phyloP scores from a whole-genome alignment of 30 jellyfish, hydroid and myxozoan species.

The Aurelia sp. region DNA sequence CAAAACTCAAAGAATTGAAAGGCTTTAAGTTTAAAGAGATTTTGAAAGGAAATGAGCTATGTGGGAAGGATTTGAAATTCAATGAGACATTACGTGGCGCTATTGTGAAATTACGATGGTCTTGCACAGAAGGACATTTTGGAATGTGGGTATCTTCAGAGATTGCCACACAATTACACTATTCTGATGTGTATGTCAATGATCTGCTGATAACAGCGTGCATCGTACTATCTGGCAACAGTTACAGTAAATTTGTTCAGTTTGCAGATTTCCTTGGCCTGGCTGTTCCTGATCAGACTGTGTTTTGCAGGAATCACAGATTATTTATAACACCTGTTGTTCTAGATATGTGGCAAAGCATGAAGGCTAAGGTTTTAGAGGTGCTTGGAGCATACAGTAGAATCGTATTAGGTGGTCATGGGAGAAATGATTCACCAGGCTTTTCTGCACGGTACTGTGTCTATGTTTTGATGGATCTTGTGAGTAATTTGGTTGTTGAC shows the following conservation, averaged over 20 bases:
- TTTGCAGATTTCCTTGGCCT: slow-evolving; percentile 28
- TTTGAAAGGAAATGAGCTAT: not conserved
- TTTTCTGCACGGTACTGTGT: slow-evolving; percentile 39
- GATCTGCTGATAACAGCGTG: slow-evolving; percentile 12
- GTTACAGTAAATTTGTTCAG: not conserved
- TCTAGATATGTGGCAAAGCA: slow-evolving; percentile 5
- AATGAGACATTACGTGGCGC: slow-evolving; percentile 2
- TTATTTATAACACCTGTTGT: slow-evolving; percentile 9
- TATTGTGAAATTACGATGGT: slow-evolving; percentile 10
- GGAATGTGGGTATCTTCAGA: slow-evolving; percentile 53
- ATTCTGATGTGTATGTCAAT: slow-evolving; percentile 8
- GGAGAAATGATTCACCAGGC: slow-evolving; percentile 60
- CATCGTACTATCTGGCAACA: slow-evolving; percentile 33
- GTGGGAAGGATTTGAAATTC: not conserved
- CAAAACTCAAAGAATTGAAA: slow-evolving; percentile 27
- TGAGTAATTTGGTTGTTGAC: slow-evolving; percentile 29
- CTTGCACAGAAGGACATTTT: slow-evolving; percentile 9
- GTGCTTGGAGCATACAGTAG: not conserved
- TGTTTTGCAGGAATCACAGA: not conserved
- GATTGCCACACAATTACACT: not conserved
- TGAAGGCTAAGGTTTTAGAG: not conserved
- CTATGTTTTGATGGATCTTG: slow-evolving; percentile 53
- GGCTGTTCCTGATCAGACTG: slow-evolving; percentile 6
- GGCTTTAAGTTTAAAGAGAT: not conserved
- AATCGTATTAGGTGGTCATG: slow-evolving; percentile 28